Evolutionary conservation across 2,797 vertebrate species (phyloP).

Genomic region (Clamator glandarius): DNA sequence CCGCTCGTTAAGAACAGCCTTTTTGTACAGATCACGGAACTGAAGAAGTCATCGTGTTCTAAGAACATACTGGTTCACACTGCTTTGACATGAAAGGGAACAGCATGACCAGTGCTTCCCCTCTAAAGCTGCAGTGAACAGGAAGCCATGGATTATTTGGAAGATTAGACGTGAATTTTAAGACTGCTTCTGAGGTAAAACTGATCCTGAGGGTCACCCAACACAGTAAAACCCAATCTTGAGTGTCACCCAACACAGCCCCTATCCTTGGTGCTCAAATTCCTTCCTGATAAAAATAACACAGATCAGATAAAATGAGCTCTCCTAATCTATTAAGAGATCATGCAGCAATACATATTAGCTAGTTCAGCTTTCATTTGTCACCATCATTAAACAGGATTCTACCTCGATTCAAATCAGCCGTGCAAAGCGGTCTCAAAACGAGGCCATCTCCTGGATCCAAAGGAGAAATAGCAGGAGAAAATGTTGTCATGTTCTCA

Average conservation of each 20-base stretch:
- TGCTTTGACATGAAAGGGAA: neutral
- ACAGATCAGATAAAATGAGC: neutral
- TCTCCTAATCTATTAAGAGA: neutral
- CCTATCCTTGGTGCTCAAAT: neutral
- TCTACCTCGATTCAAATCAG: slow-evolving; percentile 92
- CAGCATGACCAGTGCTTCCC: neutral
- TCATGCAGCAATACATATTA: neutral
- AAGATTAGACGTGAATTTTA: neutral
- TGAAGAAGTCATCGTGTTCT: neutral
- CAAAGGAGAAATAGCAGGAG: slow-evolving; percentile 87
- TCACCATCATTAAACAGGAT: neutral
- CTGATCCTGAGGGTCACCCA: neutral
- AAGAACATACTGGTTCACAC: neutral
- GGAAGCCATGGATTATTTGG: neutral
- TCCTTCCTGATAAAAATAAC: neutral
- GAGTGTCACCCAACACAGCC: neutral
- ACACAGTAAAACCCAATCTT: neutral
- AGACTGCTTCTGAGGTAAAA: neutral
- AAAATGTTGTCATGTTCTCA: slow-evolving; percentile 85
- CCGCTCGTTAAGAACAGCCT: neutral
- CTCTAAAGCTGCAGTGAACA: neutral
- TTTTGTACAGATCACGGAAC: neutral
- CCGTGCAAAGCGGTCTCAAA: slow-evolving; percentile 89
- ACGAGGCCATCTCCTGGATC: slow-evolving; percentile 90
- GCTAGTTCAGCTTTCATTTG: neutral